Evolutionary conservation across 2,888 invertebrate species (phyloP).

Genomic region (Drosophila villosipedis): DNA sequence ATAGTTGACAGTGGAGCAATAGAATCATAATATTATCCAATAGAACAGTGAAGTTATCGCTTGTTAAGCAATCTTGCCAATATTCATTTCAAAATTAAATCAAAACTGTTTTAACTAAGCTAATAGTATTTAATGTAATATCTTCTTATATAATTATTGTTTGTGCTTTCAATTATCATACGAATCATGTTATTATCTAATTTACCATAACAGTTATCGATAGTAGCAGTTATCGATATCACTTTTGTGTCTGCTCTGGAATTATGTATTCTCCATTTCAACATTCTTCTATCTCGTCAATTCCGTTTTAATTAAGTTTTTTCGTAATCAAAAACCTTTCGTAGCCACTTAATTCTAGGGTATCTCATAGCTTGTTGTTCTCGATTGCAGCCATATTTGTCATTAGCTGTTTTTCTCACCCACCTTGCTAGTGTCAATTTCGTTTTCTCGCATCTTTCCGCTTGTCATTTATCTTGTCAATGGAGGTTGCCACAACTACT

Average conservation of each 20-base stretch:
- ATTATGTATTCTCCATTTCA: not conserved
- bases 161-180: not conserved
- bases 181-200: not conserved
- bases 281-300: not conserved
- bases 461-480: slow-evolving; percentile 65
- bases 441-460: slow-evolving; percentile 54
- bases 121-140: not conserved
- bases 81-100: not conserved
- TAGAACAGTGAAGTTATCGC: too few relatives aligned
- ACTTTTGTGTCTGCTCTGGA: not conserved
- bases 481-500: slow-evolving; percentile 15
- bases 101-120: not conserved
- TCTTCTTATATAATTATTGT: not conserved
- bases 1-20: not conserved
- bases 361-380: not conserved
- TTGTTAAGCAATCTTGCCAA: not conserved
- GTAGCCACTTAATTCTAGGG: slow-evolving; percentile 3
- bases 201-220: not conserved
- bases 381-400: not conserved
- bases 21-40: too few relatives aligned
- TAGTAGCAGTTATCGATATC: not conserved
- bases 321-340: too few relatives aligned
- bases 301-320: not conserved
- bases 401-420: slow-evolving; percentile 37
- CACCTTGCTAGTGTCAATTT: slow-evolving; percentile 45